Percentiles rank a stretch among this genome's conserved stretches.
Evolutionary conservation across 2,113 vertebrate genomes (phyloP).

Genomic region (Hemiprocne comata): DNA sequence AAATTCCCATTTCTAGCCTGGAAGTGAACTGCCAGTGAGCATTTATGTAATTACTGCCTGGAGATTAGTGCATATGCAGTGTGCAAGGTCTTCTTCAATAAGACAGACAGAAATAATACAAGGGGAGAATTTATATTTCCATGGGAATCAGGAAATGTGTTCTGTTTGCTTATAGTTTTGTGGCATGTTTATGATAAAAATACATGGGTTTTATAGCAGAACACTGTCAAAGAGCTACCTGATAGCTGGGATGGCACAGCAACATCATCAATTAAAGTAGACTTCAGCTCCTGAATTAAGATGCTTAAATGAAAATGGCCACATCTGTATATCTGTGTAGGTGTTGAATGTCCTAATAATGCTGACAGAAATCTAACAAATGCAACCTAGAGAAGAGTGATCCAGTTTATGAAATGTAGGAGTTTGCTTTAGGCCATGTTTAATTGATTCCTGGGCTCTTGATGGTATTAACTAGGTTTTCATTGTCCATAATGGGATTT

Average conservation of each 20-base stretch:
- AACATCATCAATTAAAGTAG: not conserved
- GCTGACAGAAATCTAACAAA: not conserved
- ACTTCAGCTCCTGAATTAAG: not conserved
- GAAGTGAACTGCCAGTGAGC: not conserved
- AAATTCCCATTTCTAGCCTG: not conserved
- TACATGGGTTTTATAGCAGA: not conserved
- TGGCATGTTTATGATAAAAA: not conserved
- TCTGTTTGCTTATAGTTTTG: not conserved
- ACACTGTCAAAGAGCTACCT: not conserved
- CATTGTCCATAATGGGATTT: not conserved
- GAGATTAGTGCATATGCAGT: not conserved
- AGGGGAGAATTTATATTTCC: not conserved
- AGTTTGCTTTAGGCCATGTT: not conserved
- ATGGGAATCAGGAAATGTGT: not conserved
- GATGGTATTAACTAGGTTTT: not conserved
- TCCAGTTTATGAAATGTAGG: not conserved
- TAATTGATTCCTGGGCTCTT: not conserved
- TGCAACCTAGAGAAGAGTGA: not conserved
- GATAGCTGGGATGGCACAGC: not conserved
- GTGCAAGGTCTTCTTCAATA: not conserved
- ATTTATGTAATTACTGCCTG: constrained; percentile 10
- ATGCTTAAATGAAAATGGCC: not conserved
- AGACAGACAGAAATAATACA: not conserved
- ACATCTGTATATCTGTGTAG: not conserved
- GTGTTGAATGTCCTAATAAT: not conserved